A percentile compares a stretch with the other conserved stretches of the same genome.
These are phyloP conservation scores for Argyrosomus regius DNA, from an alignment of 2,797 vertebrate genomes.

Conservation along the genomic window DNA sequence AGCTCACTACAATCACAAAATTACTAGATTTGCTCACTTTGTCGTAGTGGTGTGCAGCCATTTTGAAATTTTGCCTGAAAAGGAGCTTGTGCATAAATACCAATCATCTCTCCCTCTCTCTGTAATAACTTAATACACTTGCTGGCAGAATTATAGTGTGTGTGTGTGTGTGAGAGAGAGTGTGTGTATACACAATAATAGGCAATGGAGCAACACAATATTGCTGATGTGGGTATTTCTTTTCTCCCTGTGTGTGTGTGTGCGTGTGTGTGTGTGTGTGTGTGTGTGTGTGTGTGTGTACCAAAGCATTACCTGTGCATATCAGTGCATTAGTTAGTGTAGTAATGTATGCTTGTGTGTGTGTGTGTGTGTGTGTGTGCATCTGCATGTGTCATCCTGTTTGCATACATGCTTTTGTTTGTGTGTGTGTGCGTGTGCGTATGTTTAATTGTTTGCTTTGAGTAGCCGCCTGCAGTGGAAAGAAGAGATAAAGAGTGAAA, in stretches of 20 bases:
- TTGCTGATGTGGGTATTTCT: constrained; percentile 31
- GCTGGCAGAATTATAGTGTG: constrained; percentile 38
- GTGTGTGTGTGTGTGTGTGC: constrained; percentile 3
- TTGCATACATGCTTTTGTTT: constrained; percentile 20
- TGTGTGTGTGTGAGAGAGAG: background rate
- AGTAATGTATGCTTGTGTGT: background rate
- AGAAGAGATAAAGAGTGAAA: constrained; percentile 50
- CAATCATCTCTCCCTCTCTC: constrained; percentile 17
- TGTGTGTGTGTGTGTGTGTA: constrained; percentile 14
- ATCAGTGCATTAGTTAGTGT: background rate
- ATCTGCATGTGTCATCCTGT: constrained; percentile 8
- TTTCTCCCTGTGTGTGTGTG: constrained; percentile 2
- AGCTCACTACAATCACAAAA: background rate
- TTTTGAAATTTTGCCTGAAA: constrained; percentile 19
- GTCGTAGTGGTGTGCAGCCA: background rate
- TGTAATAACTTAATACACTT: constrained; percentile 61
- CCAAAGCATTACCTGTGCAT: constrained; percentile 7
- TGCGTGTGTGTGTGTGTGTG: constrained; percentile 25
- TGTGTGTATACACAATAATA: constrained; percentile 1
- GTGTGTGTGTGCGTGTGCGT: constrained; percentile 3
- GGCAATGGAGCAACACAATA: constrained; percentile 21
- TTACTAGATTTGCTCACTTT: background rate
- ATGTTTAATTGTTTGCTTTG: constrained; percentile 47
- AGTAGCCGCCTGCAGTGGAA: constrained; percentile 49
- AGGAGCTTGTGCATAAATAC: constrained; percentile 11